Evolutionary conservation across 2,797 vertebrate genomes (phyloP).

Genomic region (Paguma larvata): DNA sequence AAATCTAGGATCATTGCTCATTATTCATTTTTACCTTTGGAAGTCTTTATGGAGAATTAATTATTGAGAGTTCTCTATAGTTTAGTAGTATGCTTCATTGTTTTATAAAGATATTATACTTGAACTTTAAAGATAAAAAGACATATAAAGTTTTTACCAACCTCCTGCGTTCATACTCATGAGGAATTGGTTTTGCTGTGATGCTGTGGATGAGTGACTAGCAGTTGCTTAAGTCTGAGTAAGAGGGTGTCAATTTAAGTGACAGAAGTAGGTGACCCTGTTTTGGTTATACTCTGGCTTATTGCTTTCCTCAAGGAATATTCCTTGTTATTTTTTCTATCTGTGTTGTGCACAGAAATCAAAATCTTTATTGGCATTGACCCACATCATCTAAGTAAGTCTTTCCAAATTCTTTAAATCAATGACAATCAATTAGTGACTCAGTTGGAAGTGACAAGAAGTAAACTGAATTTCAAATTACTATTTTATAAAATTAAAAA

Average conservation of each 20-base stretch:
- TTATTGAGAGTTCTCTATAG: background rate
- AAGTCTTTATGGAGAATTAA: background rate
- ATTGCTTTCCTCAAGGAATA: background rate
- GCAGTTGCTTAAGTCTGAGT: background rate
- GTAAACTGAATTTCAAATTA: background rate
- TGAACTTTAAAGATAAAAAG: background rate
- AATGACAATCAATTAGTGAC: background rate
- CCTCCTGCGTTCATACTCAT: background rate
- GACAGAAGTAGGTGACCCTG: background rate
- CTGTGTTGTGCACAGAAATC: background rate
- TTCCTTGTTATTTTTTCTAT: background rate
- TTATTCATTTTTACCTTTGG: slow-evolving; percentile 42
- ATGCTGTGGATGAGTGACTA: background rate
- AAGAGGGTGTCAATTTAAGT: background rate
- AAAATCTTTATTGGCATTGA: background rate
- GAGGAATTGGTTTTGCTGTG: background rate
- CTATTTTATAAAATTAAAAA: slow-evolving; percentile 4
- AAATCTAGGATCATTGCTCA: slow-evolving; percentile 33
- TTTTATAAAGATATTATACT: slow-evolving; percentile 6
- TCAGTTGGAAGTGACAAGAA: background rate
- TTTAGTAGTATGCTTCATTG: background rate
- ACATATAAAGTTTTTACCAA: background rate
- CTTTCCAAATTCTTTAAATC: background rate
- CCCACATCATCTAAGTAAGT: background rate
- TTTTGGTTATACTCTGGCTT: background rate